Evolutionary conservation across 2,888 invertebrate genomes (phyloP).

Genomic region (Sphecodes monilicornis): DNA sequence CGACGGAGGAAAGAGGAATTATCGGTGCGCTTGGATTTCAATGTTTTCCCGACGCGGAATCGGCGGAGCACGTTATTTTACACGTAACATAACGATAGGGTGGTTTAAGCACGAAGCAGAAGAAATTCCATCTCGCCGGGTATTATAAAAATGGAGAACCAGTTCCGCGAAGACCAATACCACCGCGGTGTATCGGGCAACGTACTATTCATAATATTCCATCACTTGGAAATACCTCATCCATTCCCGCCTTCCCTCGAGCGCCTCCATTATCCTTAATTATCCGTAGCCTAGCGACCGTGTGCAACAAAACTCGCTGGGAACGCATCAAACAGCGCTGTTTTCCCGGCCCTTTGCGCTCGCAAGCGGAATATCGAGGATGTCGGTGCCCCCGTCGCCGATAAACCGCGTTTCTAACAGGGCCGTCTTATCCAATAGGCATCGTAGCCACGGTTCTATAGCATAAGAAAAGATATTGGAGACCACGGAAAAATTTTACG

Average conservation of each 20-base stretch:
- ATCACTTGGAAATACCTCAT: conserved; percentile 70
- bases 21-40: not conserved
- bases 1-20: not conserved
- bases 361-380: conserved; percentile 17
- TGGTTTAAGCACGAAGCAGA: not conserved
- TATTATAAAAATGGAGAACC: conserved; percentile 54
- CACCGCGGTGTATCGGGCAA: conserved; percentile 48
- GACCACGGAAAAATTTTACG: not conserved
- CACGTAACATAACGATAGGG: conserved; percentile 21
- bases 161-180: conserved; percentile 57
- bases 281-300: conserved; percentile 67
- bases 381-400: conserved; percentile 29
- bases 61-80: conserved; percentile 17
- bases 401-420: conserved; percentile 51
- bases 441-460: not conserved
- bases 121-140: conserved; percentile 19
- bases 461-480: not conserved
- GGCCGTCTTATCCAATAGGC: not conserved
- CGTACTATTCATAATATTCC: conserved; percentile 71
- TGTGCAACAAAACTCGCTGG: conserved; percentile 61
- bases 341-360: conserved; percentile 58
- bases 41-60: not conserved
- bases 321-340: conserved; percentile 41
- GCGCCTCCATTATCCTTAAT: conserved; percentile 75
- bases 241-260: conserved; percentile 69